Evolutionary conservation across 1,140 invertebrate genomes (phyloP), one percentile per base, ranked within the genome.

Genomic region (Araneus ventricosus): DNA sequence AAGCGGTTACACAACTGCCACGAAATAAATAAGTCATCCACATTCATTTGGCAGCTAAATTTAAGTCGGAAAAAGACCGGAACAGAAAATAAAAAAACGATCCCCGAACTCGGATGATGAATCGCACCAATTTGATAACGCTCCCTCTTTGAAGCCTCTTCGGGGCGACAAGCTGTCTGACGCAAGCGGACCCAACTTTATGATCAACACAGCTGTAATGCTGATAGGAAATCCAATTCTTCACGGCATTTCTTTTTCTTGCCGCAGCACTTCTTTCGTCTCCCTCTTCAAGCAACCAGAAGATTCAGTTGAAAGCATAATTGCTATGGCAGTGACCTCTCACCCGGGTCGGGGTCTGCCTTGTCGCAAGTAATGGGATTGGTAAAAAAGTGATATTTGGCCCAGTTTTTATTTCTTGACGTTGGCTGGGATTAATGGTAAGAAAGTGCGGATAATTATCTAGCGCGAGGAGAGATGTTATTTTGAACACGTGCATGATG

Each of bases 121-220:
- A 84, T 91, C 22, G 89, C 24, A n/a, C 52, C 89, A 91, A 91
- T 91, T 91, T 91, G 75, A 84, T 57, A 67, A 91, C 57, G 79
- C 30, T 45, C 88, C 86, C 61, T 52, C 22, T 52, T 52, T 17
- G 10, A 52, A 52, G 37, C 34, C 27, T n/a, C 59, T n/a, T 1
- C 8, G 70, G 67, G 89, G 89, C 89, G 89, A 61, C 89, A 91
- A 91, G 89, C 89, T n/a, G 89, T 91, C 89, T 91, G 79, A 57
- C 34, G 89, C 89, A 91, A 84, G 57, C 89, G 39, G 34, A 1
- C 37, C 17, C 17, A 79, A 37, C 57, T 84, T 84, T 67, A 84
- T 84, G 52, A 91, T 84, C 89, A 91, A 91, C 89, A 91, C 89
- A 91, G 89, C 89, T 91, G 89, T 80, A 90, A 84, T 27, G 67